Conservation (phyloP, 2,888 invertebrate genomes). For the Drosophila kanekoi region DNA sequence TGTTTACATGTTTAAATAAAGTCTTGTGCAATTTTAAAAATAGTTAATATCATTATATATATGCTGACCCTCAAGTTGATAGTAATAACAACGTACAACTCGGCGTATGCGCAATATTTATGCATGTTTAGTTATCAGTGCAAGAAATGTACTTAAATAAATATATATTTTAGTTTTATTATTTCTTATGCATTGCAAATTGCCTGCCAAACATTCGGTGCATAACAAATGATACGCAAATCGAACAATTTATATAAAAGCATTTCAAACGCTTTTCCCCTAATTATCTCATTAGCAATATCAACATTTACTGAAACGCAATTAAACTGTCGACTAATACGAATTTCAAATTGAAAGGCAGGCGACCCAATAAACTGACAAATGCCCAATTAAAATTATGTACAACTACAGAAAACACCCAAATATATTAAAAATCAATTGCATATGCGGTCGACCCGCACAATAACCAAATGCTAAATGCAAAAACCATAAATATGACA, state of each 20-base stretch:
- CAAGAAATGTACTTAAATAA: background rate
- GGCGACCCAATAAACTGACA: conserved; percentile 15
- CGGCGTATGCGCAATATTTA: conserved; percentile 7
- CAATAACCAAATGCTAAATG: conserved; percentile 31
- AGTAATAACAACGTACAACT: no score
- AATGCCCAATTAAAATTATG: conserved; percentile 43
- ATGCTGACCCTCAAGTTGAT: no score
- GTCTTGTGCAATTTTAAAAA: no score
- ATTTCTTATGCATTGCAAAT: background rate
- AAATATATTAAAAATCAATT: conserved; percentile 73
- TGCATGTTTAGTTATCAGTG: no score
- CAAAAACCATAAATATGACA: conserved; percentile 44
- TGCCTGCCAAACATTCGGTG: no score
- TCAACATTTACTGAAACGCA: conserved; percentile 23
- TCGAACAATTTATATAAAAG: background rate
- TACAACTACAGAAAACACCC: conserved; percentile 9
- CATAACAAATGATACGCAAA: background rate
- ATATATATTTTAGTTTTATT: no score
- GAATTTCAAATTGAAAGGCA: conserved; percentile 36
- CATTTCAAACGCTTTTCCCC: background rate
- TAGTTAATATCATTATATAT: no score
- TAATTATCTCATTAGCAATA: conserved; percentile 11
- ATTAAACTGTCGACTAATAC: conserved; percentile 41
- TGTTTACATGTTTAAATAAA: no score
- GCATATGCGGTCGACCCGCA: conserved; percentile 60